Percentiles rank a stretch among this genome's conserved stretches.
Evolutionary conservation across 2,797 vertebrate genomes (phyloP).

Genomic region (Denticeps clupeoides): DNA sequence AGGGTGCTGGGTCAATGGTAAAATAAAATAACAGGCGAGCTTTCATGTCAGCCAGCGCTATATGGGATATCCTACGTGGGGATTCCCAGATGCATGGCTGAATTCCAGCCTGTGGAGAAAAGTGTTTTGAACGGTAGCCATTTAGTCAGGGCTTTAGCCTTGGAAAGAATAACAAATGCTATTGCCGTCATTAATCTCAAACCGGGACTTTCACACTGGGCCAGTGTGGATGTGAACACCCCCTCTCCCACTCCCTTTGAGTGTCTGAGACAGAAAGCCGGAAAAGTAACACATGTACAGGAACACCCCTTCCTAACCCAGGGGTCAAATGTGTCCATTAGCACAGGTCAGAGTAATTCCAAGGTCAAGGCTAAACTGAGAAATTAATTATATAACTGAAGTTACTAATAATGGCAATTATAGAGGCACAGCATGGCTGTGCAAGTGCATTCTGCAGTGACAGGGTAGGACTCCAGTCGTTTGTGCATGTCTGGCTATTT

Average conservation of each 20-base stretch:
- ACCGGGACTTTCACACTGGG: slow-evolving; percentile 18
- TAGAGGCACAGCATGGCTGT: too few species aligned
- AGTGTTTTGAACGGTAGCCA: slow-evolving; percentile 8
- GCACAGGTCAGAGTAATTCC: too few species aligned
- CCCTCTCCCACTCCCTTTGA: too few species aligned
- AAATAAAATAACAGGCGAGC: background rate
- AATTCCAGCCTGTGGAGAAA: slow-evolving; percentile 13
- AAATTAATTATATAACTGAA: too few species aligned
- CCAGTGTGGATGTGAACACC: slow-evolving; percentile 4
- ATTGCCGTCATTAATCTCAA: slow-evolving; percentile 31
- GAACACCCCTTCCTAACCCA: too few species aligned
- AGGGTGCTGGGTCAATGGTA: background rate
- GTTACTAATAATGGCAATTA: too few species aligned
- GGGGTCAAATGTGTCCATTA: too few species aligned
- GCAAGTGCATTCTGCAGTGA: too few species aligned
- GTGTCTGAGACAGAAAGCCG: slow-evolving; percentile 1
- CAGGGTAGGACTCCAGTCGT: too few species aligned
- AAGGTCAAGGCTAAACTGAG: too few species aligned
- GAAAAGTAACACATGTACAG: too few species aligned
- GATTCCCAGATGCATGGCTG: slow-evolving; percentile 1
- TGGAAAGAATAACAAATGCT: slow-evolving; percentile 26
- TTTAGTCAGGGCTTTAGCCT: slow-evolving; percentile 3
- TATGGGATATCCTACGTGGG: background rate
- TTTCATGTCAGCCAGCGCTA: background rate
- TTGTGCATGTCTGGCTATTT: too few species aligned